Base-by-base conservation (phyloP, 1,140 invertebrate genomes). In the Hycleus cichorii region DNA sequence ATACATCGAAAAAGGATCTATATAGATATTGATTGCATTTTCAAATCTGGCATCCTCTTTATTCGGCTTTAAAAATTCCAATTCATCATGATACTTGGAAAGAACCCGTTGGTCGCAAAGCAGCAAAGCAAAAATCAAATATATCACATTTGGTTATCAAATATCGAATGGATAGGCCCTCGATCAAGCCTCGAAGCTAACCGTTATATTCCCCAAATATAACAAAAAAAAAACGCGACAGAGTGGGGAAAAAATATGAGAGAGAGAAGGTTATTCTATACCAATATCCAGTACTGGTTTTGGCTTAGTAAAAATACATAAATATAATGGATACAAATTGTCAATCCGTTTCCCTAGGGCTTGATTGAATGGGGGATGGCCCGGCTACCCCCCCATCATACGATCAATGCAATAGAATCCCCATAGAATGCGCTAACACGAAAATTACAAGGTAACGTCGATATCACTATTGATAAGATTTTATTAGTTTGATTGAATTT, bases 301-400 rank as follows among this genome's bases (percentile, higher is more conserved):
- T 58, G 63, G 64, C 66, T 68, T 68, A 66, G 56, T 68, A 69
- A 70, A 70, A 70, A 70, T 70, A 68, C 69, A 68, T 70, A 69
- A 70, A 70, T 68, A 70, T 70, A 70, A 70, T 70, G 69, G 66
- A 70, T 68, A 69, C 69, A 68, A 70, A 69, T 69, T 70, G 69
- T 68, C 69, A 69, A 70, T 69, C 65, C 62, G 53, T 61, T 58
- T 60, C 69, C 69, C 67, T 49, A 56, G 61, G 60, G 68, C 51
- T 66, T 64, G 67, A 67, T 69, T 64, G 60, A 60, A 60, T 57
- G 52, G 48, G 55, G 61, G 55, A 40, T 46, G 52, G 45, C 43
- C 40, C 39, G 12, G 42, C 43, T 42, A 47, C 26, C 52, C 52
- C 52, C 52, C 44, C 52, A 38, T 55, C 52, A 11, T 51, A 38